Evolutionary conservation across 2,113 vertebrate species (phyloP).

Genomic region (Heteronetta atricapilla): DNA sequence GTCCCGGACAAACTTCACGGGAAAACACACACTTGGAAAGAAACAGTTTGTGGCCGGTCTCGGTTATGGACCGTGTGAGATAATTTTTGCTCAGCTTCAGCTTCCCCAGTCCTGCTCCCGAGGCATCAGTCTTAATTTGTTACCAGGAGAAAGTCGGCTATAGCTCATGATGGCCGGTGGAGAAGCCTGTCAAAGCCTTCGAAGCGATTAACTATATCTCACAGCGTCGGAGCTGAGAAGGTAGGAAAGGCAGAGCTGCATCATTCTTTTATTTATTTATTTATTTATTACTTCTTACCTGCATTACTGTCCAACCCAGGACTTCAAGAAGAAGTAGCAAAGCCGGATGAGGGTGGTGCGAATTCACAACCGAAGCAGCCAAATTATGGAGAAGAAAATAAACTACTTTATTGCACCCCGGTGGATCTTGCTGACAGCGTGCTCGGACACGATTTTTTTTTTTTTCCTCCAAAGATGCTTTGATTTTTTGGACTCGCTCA

Average conservation of each 20-base stretch:
- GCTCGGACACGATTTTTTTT: background rate
- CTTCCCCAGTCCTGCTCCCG: background rate
- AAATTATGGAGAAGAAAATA: constrained; percentile 8
- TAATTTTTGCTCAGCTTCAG: background rate
- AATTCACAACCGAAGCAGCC: constrained; percentile 14
- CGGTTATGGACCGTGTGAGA: background rate
- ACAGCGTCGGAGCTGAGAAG: background rate
- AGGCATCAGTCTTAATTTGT: constrained; percentile 55
- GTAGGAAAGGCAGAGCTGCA: constrained; percentile 46
- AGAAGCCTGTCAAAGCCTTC: constrained; percentile 75
- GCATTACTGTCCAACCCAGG: constrained; percentile 18
- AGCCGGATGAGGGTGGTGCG: background rate
- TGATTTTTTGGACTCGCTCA: background rate
- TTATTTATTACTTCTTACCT: constrained; percentile 76
- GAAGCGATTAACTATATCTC: constrained; percentile 76
- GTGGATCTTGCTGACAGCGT: constrained; percentile 29
- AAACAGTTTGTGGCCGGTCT: background rate
- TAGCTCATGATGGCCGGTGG: constrained; percentile 50
- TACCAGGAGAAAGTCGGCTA: constrained; percentile 42
- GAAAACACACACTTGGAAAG: background rate
- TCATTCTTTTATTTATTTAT: background rate
- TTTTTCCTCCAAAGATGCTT: background rate
- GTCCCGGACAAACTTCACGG: constrained; percentile 25
- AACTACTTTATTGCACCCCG: constrained; percentile 18
- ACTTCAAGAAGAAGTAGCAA: constrained; percentile 9